Evolutionary conservation across 1,140 invertebrate species (phyloP).

Genomic region (Apis dorsata): DNA sequence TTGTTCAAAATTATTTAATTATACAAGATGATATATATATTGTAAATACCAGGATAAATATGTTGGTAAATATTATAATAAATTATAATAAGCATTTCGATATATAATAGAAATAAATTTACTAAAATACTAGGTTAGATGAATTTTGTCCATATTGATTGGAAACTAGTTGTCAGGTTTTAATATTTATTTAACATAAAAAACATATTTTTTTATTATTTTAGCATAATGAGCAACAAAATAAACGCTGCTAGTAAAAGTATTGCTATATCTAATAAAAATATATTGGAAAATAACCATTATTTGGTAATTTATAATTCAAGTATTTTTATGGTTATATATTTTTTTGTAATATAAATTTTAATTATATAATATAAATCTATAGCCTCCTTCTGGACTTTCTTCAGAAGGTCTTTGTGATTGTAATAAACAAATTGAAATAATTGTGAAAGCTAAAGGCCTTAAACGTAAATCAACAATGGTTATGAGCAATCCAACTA

Average conservation of each 20-base stretch:
- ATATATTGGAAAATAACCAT: conserved; percentile 34
- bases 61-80: conserved; percentile 10
- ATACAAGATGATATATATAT: conserved; percentile 11
- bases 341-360: not conserved
- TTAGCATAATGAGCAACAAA: conserved; percentile 54
- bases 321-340: not conserved
- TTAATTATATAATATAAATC: conserved; percentile 4
- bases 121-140: conserved; percentile 10
- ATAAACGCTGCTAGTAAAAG: conserved; percentile 31
- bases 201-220: conserved; percentile 1
- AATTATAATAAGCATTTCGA: conserved; percentile 11
- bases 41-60: conserved; percentile 10
- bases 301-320: conserved; percentile 12
- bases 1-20: conserved; percentile 24
- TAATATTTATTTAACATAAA: not conserved
- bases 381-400: not conserved
- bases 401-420: conserved; percentile 50
- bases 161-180: not conserved
- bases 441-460: conserved; percentile 57
- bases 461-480: conserved; percentile 55
- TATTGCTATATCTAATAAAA: conserved; percentile 32
- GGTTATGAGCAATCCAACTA: conserved; percentile 35
- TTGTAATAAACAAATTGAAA: conserved; percentile 54
- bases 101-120: not conserved
- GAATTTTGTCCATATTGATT: not conserved